Evolutionary conservation across 2,888 invertebrate species (phyloP).

Genomic region (Linhomoeus sp.): DNA sequence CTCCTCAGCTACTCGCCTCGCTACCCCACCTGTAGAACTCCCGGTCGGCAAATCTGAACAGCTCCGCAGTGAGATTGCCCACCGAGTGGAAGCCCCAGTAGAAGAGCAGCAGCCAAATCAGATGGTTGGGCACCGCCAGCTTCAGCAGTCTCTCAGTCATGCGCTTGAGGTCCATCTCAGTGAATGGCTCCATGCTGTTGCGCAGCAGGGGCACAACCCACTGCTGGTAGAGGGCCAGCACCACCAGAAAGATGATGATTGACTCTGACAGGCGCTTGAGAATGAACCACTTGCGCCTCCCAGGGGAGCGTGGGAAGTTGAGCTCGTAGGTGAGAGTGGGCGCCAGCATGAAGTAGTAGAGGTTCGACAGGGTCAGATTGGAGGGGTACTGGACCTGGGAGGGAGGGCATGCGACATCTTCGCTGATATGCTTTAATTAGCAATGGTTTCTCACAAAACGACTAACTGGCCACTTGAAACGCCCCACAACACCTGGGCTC

Average conservation of each 20-base stretch:
- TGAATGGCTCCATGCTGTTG: slow-evolving; percentile 79
- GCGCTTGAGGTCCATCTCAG: slow-evolving; percentile 30
- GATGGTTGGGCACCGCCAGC: slow-evolving; percentile 80
- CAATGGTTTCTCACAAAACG: too few species aligned
- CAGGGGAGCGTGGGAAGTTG: slow-evolving; percentile 73
- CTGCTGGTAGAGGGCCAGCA: slow-evolving; percentile 59
- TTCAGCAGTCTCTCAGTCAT: slow-evolving; percentile 78
- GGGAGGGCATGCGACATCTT: too few species aligned
- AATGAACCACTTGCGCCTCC: slow-evolving; percentile 57
- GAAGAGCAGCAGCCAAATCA: slow-evolving; percentile 88
- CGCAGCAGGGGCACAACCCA: slow-evolving; percentile 91
- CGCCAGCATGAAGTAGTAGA: slow-evolving; percentile 75
- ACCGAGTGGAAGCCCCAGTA: slow-evolving; percentile 86
- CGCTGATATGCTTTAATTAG: too few species aligned
- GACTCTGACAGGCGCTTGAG: slow-evolving; percentile 72
- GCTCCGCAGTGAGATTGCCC: slow-evolving; percentile 73
- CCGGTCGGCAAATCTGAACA: slow-evolving; percentile 82
- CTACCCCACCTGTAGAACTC: slow-evolving; percentile 69
- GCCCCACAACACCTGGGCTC: too few species aligned
- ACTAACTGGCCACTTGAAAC: too few species aligned
- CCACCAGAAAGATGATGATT: slow-evolving; percentile 11
- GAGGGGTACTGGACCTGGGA: slow-evolving; percentile 48
- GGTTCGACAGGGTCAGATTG: slow-evolving; percentile 59
- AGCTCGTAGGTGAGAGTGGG: slow-evolving; percentile 95
- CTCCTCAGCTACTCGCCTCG: too few species aligned